Evolutionary conservation across 2,888 invertebrate species (phyloP).

Genomic region (Nematopogon swammerdamellus): DNA sequence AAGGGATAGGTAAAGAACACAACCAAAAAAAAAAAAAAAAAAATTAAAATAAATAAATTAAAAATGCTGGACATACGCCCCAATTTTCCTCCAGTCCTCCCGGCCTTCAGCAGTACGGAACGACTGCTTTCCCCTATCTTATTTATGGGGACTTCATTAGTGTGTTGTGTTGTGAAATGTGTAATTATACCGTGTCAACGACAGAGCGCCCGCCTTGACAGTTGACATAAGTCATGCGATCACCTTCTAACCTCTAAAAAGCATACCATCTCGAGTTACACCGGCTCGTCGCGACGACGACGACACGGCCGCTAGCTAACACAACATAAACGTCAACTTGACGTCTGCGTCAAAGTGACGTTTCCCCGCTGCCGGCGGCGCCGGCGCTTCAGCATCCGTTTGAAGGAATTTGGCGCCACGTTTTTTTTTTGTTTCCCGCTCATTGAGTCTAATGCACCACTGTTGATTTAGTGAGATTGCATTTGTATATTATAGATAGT

Average conservation of each 20-base stretch:
- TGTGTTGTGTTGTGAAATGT: no score
- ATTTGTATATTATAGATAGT: background rate
- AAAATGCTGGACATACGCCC: no score
- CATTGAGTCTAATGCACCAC: background rate
- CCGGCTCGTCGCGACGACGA: conserved; percentile 18
- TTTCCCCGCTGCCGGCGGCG: conserved; percentile 2
- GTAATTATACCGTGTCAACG: background rate
- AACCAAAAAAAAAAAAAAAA: no score
- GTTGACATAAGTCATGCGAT: conserved; percentile 27
- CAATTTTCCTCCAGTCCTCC: no score
- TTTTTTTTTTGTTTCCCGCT: background rate
- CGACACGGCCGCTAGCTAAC: conserved; percentile 4
- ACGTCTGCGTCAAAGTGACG: background rate
- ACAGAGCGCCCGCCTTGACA: conserved; percentile 13
- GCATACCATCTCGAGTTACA: background rate
- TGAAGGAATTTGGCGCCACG: background rate
- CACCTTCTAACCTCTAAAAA: conserved; percentile 25
- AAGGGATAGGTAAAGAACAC: no score
- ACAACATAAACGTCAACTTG: background rate
- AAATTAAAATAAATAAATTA: no score
- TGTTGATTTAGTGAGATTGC: background rate
- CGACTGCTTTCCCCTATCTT: no score
- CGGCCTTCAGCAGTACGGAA: no score
- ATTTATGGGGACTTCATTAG: no score
- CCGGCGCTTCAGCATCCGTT: conserved; percentile 28